Conservation (phyloP, 2,113 vertebrate species). For the Grus americana region DNA sequence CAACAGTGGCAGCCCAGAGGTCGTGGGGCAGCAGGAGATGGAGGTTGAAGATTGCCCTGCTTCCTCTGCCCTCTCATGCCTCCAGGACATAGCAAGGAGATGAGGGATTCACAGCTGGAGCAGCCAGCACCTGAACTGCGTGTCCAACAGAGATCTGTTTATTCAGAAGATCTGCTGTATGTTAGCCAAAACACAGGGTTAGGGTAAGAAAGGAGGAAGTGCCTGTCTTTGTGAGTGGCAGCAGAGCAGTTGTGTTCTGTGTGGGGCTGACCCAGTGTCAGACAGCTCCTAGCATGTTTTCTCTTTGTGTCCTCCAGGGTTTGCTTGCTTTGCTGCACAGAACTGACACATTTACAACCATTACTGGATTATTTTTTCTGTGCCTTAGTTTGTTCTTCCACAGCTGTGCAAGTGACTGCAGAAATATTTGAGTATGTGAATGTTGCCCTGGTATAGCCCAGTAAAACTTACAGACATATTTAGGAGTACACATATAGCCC, state of each 20-base stretch:
- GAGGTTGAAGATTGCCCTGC: conserved; percentile 40
- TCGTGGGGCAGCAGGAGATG: conserved; percentile 63
- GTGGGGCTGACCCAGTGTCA: conserved; percentile 17
- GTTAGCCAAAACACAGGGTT: conserved; percentile 1
- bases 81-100: conserved; percentile 48
- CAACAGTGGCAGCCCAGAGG: conserved; percentile 60
- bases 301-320: not conserved
- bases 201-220: conserved; percentile 6
- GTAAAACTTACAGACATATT: not conserved
- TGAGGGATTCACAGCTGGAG: conserved; percentile 46
- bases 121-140: conserved; percentile 34
- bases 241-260: not conserved
- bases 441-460: not conserved
- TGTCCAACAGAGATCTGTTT: conserved; percentile 59
- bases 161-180: conserved; percentile 55
- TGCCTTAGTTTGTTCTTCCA: not conserved
- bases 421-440: not conserved
- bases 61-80: conserved; percentile 69
- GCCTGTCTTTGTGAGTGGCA: conserved; percentile 16
- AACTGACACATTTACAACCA: not conserved
- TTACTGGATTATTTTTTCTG: not conserved
- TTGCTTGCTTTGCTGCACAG: not conserved
- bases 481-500: not conserved
- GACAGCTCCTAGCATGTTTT: not conserved
- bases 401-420: not conserved